Evolutionary conservation across 2,888 invertebrate species (phyloP).

Genomic region (Melikaiella ostensackeni): DNA sequence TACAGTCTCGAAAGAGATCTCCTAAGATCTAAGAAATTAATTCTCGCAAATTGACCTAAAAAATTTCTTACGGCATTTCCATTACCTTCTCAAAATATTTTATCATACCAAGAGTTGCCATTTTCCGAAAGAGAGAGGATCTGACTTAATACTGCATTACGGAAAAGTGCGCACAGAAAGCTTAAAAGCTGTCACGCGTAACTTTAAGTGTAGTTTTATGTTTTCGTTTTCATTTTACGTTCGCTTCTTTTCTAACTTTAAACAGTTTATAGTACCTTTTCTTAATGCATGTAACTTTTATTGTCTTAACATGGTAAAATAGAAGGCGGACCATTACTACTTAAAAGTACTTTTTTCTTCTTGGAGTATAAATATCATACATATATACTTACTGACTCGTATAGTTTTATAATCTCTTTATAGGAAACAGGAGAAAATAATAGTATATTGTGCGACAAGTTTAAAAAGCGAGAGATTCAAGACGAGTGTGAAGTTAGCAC

Average conservation of each 20-base stretch:
- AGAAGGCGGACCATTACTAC: background rate
- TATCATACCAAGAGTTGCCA: background rate
- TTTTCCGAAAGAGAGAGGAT: background rate
- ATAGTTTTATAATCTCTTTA: too few species aligned
- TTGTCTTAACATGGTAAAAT: background rate
- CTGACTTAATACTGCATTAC: background rate
- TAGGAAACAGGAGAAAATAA: too few species aligned
- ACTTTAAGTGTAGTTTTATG: background rate
- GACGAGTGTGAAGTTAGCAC: too few species aligned
- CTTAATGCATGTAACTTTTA: background rate
- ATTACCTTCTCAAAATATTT: too few species aligned
- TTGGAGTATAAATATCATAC: background rate
- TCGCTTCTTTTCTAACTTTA: background rate
- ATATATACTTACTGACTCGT: too few species aligned
- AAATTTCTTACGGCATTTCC: too few species aligned
- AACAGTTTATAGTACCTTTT: background rate
- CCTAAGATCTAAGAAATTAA: too few species aligned
- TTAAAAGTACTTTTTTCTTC: background rate
- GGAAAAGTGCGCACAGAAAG: background rate
- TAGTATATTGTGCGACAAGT: too few species aligned
- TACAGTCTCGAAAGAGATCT: too few species aligned
- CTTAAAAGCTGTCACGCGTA: background rate
- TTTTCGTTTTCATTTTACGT: background rate
- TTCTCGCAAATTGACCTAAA: too few species aligned
- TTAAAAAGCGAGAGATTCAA: too few species aligned